Evolutionary conservation across 2,113 vertebrate species (phyloP), one percentile per base, ranked within the genome.

Genomic region (Tapirus terrestris): DNA sequence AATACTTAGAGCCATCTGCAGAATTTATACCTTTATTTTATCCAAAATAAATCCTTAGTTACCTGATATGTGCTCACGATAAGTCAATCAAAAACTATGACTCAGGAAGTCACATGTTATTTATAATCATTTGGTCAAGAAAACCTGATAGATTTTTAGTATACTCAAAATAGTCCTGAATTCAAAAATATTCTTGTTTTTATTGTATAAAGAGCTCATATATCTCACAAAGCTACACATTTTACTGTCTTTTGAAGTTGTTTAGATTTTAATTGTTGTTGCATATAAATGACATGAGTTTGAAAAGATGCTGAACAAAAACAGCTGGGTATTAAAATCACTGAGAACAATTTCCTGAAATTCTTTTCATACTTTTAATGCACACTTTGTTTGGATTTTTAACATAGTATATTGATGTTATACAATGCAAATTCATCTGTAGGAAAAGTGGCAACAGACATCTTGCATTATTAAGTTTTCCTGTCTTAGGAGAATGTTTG

Each of bases 251-350:
- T 51, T 83, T 70, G 17, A 97, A 83, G n/a, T 83, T 76, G 17
- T 92, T 87, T 96, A 43, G 43, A 75, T 92, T 96, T 97, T 81
- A 90, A 58, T 96, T 96, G 45, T 94, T 85, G 95, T 67, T 85
- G 48, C 70, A 81, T 58, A 43, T 51, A 94, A 94, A 82, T 87
- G n/a, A 88, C 45, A 53, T n/a, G 73, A 93, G 29, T 93, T 94
- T 93, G 23, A 85, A 60, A 53, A 93, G 51, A 86, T 85, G 29
- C 61, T 91, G 58, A 91, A 86, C n/a, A 96, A 95, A 95, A 98
- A 58, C 18, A 84, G 43, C 79, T 96, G 70, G 67, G 5, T 94
- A 87, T 97, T 96, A 97, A 93, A 97, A 93, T 79, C 72, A 73
- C 58, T 65, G 85, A 96, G n/a, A 95, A 13, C 77, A 85, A 27